phyloP scores from a whole-genome alignment of 2,888 invertebrate genomes.

The Patella ulyssiponensis region DNA sequence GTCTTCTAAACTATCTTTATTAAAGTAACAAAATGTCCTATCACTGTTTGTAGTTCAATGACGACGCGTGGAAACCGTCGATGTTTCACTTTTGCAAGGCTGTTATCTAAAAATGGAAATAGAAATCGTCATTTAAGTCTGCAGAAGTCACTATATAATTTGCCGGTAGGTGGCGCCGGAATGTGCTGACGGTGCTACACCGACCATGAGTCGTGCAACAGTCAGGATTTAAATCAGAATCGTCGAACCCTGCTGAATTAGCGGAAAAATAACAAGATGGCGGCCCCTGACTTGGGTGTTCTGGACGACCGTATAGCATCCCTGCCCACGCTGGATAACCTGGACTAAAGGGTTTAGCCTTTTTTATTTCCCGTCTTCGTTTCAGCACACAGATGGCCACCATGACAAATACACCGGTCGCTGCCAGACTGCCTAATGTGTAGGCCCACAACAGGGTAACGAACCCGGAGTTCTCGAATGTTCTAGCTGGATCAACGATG shows the following conservation, averaged over 20 bases:
- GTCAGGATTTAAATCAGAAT: slow-evolving; percentile 17
- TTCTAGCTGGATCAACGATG: background rate
- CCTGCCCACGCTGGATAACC: slow-evolving; percentile 33
- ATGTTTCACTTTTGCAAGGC: no score
- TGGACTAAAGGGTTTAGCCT: slow-evolving; percentile 19
- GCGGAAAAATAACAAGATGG: slow-evolving; percentile 33
- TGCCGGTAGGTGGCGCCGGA: slow-evolving; percentile 32
- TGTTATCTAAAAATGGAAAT: slow-evolving; percentile 26
- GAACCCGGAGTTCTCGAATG: slow-evolving; percentile 13
- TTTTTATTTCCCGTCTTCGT: slow-evolving; percentile 20
- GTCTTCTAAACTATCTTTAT: no score
- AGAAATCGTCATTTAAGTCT: slow-evolving; percentile 31
- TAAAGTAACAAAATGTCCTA: no score
- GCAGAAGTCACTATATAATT: slow-evolving; percentile 33
- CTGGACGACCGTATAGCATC: slow-evolving; percentile 22
- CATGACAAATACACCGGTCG: slow-evolving; percentile 28
- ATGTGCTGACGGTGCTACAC: slow-evolving; percentile 32
- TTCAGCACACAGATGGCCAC: slow-evolving; percentile 28
- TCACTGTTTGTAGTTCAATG: no score
- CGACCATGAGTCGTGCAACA: slow-evolving; percentile 21
- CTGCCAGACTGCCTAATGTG: slow-evolving; percentile 30
- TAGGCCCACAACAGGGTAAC: slow-evolving; percentile 33
- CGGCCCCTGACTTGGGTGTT: slow-evolving; percentile 14
- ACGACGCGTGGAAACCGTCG: no score
- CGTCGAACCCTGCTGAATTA: slow-evolving; percentile 19